phyloP scores from a whole-genome alignment of 2,113 vertebrate genomes.

The Dascyllus trimaculatus region DNA sequence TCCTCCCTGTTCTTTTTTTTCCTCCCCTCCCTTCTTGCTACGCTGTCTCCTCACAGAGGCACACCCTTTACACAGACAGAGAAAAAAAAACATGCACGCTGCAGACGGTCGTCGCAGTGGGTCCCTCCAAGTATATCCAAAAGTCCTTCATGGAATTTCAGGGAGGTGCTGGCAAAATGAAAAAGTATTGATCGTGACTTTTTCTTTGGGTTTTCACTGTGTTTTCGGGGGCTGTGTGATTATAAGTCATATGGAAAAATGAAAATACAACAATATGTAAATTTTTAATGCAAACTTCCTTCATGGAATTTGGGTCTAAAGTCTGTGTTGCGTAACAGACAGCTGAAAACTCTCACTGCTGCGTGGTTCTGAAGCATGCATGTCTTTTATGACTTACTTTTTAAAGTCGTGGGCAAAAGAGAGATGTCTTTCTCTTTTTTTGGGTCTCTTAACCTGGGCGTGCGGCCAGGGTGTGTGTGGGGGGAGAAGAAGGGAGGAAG shows the following conservation, averaged over 20 bases:
- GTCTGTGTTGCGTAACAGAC: constrained; percentile 1
- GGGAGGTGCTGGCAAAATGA: background rate
- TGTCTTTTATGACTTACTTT: constrained; percentile 15
- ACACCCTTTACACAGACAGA: constrained; percentile 71
- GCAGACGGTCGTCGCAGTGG: background rate
- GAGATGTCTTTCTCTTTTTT: constrained; percentile 58
- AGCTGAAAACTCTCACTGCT: constrained; percentile 22
- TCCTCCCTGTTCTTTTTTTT: constrained; percentile 59
- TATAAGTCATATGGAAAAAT: background rate
- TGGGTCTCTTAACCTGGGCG: constrained; percentile 75
- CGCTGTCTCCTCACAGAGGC: constrained; percentile 72
- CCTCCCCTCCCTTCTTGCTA: constrained; percentile 64
- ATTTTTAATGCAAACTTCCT: background rate
- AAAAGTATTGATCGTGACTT: constrained; percentile 18
- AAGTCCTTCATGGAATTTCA: background rate
- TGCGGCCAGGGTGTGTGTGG: constrained; percentile 68
- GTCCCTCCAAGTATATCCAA: constrained; percentile 4
- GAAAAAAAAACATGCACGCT: constrained; percentile 36
- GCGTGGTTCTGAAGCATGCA: background rate
- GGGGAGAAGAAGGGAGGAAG: constrained; percentile 49
- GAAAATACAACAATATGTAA: background rate
- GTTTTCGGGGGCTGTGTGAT: background rate
- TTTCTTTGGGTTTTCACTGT: background rate
- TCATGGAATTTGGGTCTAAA: background rate
- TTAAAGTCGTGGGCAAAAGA: constrained; percentile 41